Evolutionary conservation across 2,113 vertebrate species (phyloP), one percentile per base, ranked within the genome.

Genomic region (Myrmophylax atrothorax): DNA sequence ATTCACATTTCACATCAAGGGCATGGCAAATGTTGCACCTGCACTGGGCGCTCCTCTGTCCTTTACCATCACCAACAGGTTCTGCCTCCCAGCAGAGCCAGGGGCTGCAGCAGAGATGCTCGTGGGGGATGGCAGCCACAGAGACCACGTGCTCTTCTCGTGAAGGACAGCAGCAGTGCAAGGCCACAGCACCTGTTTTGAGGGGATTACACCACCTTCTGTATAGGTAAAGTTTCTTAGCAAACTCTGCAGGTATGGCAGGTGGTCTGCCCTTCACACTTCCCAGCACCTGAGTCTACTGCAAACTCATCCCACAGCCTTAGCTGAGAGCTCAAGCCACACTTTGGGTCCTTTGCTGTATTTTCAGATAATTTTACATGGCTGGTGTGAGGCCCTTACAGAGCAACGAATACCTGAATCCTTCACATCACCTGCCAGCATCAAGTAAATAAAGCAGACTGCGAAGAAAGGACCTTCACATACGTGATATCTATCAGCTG

Each of bases 21-120:
- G 81, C 91, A 96, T 28, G n/a, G 77, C 78, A 46, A 96, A 93
- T 50, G 91, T 87, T 9, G 0, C 94, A 94, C 93, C 92, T 94
- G 95, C 6, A 6, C 82, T 42, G 66, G 73, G 52, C 6, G 25
- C 62, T 84, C 40, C 84, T 72, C 91, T 53, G 62, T n/a, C 96
- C 89, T 33, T 78, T 55, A 40, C 69, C 76, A 89, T 74, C 93
- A 87, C 91, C 80, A 87, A 59, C 64, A 87, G 80, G 91, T 64
- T 44, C 84, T 92, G 80, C 10, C 55, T 46, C 74, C 68, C 69
- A 18, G 86, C 64, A 35, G 22, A 84, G 82, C 60, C 10, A 35
- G 31, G 25, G 38, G 68, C 73, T 33, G 84, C 72, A 58, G 50
- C 74, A 74, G 66, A 78, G 84, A 42, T 33, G 69, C 60, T 38